Evolutionary conservation across 2,113 vertebrate species (phyloP), one percentile per base, ranked within the genome.

Genomic region (Edolisoma coerulescens): DNA sequence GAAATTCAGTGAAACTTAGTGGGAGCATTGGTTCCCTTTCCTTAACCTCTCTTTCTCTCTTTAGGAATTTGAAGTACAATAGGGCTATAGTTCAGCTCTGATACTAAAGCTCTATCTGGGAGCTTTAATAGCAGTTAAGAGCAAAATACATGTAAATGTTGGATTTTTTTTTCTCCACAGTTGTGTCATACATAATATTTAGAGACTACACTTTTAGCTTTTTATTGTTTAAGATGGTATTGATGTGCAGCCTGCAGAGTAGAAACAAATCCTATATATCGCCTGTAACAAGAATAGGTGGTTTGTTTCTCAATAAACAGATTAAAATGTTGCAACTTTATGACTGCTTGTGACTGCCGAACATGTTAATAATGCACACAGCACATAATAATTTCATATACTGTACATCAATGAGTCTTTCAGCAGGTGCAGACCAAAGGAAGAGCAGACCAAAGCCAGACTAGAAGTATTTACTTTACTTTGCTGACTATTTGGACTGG

Each of bases 401-500:
- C 23, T 44, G 21, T 83, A 90, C n/a, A 53, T 91, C 88, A 96
- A 39, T 73, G 22, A 54, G 39, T 68, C 92, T 96, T 97, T 96
- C 88, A 96, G 73, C 92, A 96, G 82, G 68, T 96, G 94, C 50
- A 91, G 64, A 45, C 87, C 39, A 45, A 52, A 76, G 33, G 37
- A 97, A 50, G 42, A 92, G 24, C 28, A 96, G 69, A 95, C 47
- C 64, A 94, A 79, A 88, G 44, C 33, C 92, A 97, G 90, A 94
- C 54, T 65, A 93, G 44, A 85, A 68, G 16, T 96, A 59, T 96
- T 97, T 94, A 69, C 49, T 87, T 96, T 94, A 49, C 52, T 64
- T 79, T 61, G 15, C 59, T 78, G 39, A 84, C 70, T 94, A 68
- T 95, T 97, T 96, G 73, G 61, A 90, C 87, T 97, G 95, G 93